Base-by-base conservation (phyloP, 2,888 invertebrate genomes). In the Platycnemis pennipes region DNA sequence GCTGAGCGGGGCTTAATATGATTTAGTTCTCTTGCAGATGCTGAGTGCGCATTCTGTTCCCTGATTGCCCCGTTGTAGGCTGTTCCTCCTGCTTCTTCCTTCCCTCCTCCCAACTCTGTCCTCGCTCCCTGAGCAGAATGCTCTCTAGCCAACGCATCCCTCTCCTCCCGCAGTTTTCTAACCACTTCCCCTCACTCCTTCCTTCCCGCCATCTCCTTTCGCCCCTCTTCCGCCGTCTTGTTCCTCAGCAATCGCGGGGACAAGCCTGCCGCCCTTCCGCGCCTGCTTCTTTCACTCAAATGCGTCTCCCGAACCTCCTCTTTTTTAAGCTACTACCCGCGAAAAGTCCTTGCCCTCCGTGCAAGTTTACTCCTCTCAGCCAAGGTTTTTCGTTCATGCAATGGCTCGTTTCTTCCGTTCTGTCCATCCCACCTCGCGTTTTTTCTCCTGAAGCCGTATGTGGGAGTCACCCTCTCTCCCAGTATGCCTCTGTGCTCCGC, bases 1-100 rank as follows among this genome's bases (percentile, higher is more conserved):
- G 89, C 89, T 89, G 89, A 89, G 89, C 89, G 89, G 56, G 89
- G 89, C 91, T 91, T 91, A 91, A 91, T 91, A 91, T 91, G 91
- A 91, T 91, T 91, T 91, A 91, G 91, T 91, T 91, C 91, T 91
- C 91, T 91, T 91, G 91, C 91, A 69, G 91, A 69, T 91, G 91
- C 91, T 91, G 91, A 91, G 91, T 69, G 63, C 91, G 69, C 69
- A 69, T 69, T 91, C 91, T 69, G 63, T 53, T 63, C 91, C 91
- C 91, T 91, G 91, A 91, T 91, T 91, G 91, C 91, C 91, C 63
- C 91, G 91, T 91, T 91, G 91, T 91, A 44, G 63, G 91, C 91
- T n/a, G 45, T 87, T 63, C 91, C 63, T 45, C 22, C 87, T 45
- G 44, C 37, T 45, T 77, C 77, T 37, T 31, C 77, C 77, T 2